A percentile compares a stretch with the other conserved stretches of the same genome.
phyloP scores from a whole-genome alignment of 2,113 vertebrate genomes.

The Oryzias woworae region DNA sequence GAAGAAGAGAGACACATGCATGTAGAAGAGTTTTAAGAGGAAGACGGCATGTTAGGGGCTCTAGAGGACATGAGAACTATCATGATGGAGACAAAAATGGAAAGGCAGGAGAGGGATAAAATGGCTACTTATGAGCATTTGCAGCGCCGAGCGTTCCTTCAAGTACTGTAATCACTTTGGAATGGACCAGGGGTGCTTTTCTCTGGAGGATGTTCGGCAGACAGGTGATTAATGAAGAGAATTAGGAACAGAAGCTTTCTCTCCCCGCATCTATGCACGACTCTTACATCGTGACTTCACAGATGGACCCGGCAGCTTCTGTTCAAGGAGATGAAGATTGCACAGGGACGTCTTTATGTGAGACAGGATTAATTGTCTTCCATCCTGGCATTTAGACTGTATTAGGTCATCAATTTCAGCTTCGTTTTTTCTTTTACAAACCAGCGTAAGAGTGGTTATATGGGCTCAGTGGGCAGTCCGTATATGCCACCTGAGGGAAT shows the following conservation, averaged over 20 bases:
- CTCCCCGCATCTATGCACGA: slow-evolving; percentile 42
- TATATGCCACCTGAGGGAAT: slow-evolving; percentile 53
- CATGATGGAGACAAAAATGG: slow-evolving; percentile 1
- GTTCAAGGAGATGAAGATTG: slow-evolving; percentile 31
- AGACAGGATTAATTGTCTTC: slow-evolving; percentile 50
- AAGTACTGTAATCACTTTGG: slow-evolving; percentile 57
- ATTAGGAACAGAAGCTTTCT: slow-evolving; percentile 51
- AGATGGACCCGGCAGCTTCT: slow-evolving; percentile 39
- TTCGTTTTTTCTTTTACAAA: slow-evolving; percentile 36
- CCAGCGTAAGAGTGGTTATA: slow-evolving; percentile 33
- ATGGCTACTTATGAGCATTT: slow-evolving; percentile 57
- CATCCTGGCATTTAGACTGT: slow-evolving; percentile 5
- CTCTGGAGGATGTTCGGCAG: slow-evolving; percentile 46
- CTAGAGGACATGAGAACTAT: slow-evolving; percentile 23
- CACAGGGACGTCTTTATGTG: slow-evolving; percentile 34
- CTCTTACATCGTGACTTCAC: slow-evolving; percentile 36
- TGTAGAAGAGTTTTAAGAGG: too few relatives aligned
- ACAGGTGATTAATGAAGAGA: slow-evolving; percentile 69
- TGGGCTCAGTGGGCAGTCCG: slow-evolving; percentile 33
- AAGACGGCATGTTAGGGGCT: slow-evolving; percentile 9
- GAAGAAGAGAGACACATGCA: slow-evolving; percentile 6
- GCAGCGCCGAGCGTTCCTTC: slow-evolving; percentile 43
- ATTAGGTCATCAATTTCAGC: slow-evolving; percentile 48
- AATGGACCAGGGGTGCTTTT: slow-evolving; percentile 30
- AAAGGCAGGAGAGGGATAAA: slow-evolving; percentile 30